Evolutionary conservation across 2,888 invertebrate species (phyloP).

Genomic region (Hemicrepidius hirtus): DNA sequence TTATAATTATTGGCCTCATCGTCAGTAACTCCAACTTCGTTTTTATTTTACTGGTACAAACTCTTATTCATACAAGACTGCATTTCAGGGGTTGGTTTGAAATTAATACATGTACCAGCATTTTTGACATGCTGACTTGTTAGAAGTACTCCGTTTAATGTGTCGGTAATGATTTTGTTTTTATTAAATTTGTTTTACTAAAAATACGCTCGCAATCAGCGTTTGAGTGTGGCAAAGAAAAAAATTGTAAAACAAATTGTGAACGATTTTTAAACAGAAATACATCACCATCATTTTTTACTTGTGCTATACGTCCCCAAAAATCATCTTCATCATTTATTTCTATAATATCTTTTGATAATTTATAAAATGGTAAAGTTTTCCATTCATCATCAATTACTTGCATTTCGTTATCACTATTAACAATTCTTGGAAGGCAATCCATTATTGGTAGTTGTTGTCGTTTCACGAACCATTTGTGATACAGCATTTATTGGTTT

Average conservation of each 20-base stretch:
- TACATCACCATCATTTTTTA: not conserved
- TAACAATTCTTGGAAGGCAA: not conserved
- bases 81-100: too few species aligned
- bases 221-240: not conserved
- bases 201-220: not conserved
- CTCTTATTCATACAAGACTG: too few species aligned
- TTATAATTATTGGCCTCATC: too few species aligned
- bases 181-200: not conserved
- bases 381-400: not conserved
- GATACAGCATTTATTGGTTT: not conserved
- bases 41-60: too few species aligned
- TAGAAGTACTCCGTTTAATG: not conserved
- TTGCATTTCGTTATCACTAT: not conserved
- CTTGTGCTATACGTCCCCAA: not conserved
- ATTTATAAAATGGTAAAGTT: not conserved
- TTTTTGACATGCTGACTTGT: not conserved
- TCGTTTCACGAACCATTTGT: too few species aligned
- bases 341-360: not conserved
- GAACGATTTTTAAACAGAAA: not conserved
- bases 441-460: not conserved
- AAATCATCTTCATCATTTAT: slow-evolving; percentile 55
- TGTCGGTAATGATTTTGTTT: not conserved
- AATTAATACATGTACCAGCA: too few species aligned
- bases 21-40: too few species aligned
- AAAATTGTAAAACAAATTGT: not conserved